Conservation (phyloP, 2,113 vertebrate species). For the Canis aureus region DNA sequence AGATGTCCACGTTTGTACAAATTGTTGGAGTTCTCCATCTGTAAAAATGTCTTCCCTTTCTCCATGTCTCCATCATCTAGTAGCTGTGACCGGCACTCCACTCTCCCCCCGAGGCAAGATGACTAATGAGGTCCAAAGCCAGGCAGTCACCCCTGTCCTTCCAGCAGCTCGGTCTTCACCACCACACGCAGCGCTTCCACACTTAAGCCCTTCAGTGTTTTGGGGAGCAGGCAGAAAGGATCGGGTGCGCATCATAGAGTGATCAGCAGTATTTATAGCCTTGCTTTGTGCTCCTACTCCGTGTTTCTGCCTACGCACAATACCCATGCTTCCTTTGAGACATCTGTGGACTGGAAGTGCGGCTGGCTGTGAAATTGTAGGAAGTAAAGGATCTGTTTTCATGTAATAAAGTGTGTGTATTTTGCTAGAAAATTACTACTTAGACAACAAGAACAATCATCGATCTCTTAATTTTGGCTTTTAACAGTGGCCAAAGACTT, state of each 20-base stretch:
- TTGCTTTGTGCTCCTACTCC: neutral
- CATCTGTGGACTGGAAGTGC: neutral
- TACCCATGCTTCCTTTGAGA: neutral
- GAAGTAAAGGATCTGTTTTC: neutral
- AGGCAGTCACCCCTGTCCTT: rapidly evolving
- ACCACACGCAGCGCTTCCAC: rapidly evolving
- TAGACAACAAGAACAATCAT: neutral
- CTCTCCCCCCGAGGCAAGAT: neutral
- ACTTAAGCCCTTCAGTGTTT: neutral
- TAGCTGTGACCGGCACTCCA: neutral
- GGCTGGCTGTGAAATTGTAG: neutral
- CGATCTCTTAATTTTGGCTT: neutral
- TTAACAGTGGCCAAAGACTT: neutral
- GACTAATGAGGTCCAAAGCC: neutral
- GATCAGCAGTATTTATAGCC: neutral
- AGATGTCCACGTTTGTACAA: no score
- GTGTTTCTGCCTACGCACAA: neutral
- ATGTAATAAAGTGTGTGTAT: neutral
- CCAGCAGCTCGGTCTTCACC: rapidly evolving
- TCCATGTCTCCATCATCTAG: neutral
- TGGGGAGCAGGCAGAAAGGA: neutral
- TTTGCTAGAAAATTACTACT: constrained; percentile 28
- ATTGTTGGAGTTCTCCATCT: rapidly evolving
- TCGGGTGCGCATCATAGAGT: rapidly evolving
- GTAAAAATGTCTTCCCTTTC: neutral